Evolutionary conservation across 2,797 vertebrate species (phyloP), one percentile per base, ranked within the genome.

Genomic region (Chromobotia macracanthus): DNA sequence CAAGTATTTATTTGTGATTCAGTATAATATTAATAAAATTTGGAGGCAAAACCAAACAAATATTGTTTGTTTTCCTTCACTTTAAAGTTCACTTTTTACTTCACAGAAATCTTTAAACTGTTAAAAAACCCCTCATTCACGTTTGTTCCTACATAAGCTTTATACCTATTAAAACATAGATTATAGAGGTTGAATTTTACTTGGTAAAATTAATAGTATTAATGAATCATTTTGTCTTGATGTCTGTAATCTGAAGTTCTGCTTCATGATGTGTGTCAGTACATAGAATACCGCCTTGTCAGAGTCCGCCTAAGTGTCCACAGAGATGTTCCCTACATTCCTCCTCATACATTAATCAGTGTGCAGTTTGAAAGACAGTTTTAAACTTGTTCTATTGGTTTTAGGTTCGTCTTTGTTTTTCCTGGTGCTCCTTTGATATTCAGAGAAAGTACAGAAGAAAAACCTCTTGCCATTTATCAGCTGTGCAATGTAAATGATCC

Each of bases 311-410:
- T 28, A 28, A 2, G 28, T 46, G 21, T 74, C 63, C 55, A 48
- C 13, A 0, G 55, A 81, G 41, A 72, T 48, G 13, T 73, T 77
- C n/a, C 72, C 15, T 60, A 66, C 53, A 67, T 23, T 77, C 58
- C 21, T 25, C 68, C 21, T 78, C 64, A 74, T 82, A 53, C 21
- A 78, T 82, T 68, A 82, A 73, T 63, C 55, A 78, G 12, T 25
- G 21, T 28, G 55, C n/a, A 58, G 35, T 51, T 73, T 82, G 69
- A 77, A 67, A 44, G 6, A 48, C 15, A 0, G 19, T 28, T 63
- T 25, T 73, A 69, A 41, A 64, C 44, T 80, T 66, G 73, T 23
- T 19, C 51, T 46, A 15, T 51, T 35, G 28, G 31, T 63, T 74
- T 25, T 38, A 48, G 51, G 25, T n/a, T 41, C 18, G 60, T 72